These are phyloP conservation scores for Nyctibius grandis DNA, from an alignment of 2,797 vertebrate species.

Conservation along the genomic window DNA sequence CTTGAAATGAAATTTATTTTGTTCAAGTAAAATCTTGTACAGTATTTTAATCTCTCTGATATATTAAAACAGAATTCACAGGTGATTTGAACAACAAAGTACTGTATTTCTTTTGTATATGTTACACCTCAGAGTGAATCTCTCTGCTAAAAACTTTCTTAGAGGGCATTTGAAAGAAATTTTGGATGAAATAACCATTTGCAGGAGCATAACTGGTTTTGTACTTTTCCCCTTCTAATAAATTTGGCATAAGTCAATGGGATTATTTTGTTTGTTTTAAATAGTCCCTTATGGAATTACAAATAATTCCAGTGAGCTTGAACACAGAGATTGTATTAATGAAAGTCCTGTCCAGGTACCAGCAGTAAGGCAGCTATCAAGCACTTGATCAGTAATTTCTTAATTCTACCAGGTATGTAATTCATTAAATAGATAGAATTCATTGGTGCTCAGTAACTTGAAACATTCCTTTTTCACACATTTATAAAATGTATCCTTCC, in stretches of 20 bases:
- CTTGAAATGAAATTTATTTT: background rate
- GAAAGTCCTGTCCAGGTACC: background rate
- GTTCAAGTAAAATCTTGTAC: background rate
- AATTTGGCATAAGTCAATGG: background rate
- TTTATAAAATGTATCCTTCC: background rate
- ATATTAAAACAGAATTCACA: background rate
- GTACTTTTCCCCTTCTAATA: background rate
- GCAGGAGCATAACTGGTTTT: background rate
- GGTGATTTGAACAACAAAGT: background rate
- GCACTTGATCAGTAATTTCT: background rate
- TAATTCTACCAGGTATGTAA: background rate
- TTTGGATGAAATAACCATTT: background rate
- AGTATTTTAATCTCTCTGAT: background rate
- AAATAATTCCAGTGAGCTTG: background rate
- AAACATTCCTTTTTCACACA: background rate
- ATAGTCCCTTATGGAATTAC: background rate
- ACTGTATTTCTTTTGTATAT: background rate
- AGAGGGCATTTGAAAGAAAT: background rate
- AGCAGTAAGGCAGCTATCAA: background rate
- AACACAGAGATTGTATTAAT: background rate
- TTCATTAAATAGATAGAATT: background rate
- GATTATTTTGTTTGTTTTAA: background rate
- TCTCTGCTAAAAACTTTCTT: background rate
- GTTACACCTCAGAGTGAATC: background rate
- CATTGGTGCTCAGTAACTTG: background rate